Evolutionary conservation across 2,888 invertebrate genomes (phyloP).

Genomic region (Euzophera pinguis): DNA sequence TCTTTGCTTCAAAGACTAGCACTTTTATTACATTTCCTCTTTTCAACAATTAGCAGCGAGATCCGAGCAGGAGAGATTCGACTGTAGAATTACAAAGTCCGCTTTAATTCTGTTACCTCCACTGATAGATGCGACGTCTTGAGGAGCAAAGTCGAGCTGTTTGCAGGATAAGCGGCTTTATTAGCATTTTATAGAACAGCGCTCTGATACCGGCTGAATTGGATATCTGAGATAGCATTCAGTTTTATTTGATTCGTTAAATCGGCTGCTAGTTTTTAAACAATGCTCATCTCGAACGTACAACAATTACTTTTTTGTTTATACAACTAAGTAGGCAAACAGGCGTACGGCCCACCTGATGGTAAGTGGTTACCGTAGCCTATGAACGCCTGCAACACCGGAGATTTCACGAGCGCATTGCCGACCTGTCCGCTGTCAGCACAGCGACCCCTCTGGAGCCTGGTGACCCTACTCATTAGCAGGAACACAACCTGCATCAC

Average conservation of each 20-base stretch:
- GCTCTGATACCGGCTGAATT: slow-evolving; percentile 55
- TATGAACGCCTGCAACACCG: too few relatives aligned
- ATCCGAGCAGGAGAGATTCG: slow-evolving; percentile 59
- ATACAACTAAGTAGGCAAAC: too few relatives aligned
- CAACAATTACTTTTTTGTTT: neutral
- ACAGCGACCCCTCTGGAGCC: too few relatives aligned
- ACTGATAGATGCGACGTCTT: slow-evolving; percentile 59
- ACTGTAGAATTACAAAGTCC: slow-evolving; percentile 58
- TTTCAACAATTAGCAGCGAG: slow-evolving; percentile 71
- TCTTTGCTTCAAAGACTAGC: slow-evolving; percentile 72
- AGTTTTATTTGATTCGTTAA: slow-evolving; percentile 29
- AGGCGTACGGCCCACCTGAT: too few relatives aligned
- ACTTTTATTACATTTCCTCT: slow-evolving; percentile 73
- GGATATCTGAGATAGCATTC: slow-evolving; percentile 49
- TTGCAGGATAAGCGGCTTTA: slow-evolving; percentile 61
- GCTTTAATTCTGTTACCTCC: slow-evolving; percentile 62
- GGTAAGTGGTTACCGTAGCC: too few relatives aligned
- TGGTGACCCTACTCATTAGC: too few relatives aligned
- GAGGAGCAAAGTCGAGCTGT: slow-evolving; percentile 58
- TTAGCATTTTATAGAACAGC: slow-evolving; percentile 48
- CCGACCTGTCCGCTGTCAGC: too few relatives aligned
- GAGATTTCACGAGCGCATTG: too few relatives aligned
- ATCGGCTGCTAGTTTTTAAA: neutral
- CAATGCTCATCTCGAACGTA: too few relatives aligned
- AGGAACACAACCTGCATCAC: too few relatives aligned